phyloP scores from a whole-genome alignment of 2,888 invertebrate genomes.

The Oxytorus armatus region DNA sequence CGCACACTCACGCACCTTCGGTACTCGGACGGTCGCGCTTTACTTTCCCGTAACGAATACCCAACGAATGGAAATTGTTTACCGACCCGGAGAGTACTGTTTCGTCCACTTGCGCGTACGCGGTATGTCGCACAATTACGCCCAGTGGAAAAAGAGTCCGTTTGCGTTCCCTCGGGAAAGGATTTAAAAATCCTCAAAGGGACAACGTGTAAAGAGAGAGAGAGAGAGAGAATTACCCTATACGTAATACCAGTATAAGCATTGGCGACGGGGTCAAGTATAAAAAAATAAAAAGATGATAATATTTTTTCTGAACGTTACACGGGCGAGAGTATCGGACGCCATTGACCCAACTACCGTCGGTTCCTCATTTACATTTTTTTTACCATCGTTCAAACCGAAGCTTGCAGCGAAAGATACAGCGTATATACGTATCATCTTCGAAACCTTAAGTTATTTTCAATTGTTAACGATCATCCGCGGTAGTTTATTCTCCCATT shows the following conservation, averaged over 20 bases:
- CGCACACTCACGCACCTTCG: slow-evolving; percentile 72
- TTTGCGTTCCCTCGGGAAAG: slow-evolving; percentile 33
- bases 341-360: slow-evolving; percentile 7
- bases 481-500: no score
- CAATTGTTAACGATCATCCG: no score
- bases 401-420: no score
- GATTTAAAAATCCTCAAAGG: no score
- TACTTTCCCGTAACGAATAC: slow-evolving; percentile 74
- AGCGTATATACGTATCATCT: no score
- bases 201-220: no score
- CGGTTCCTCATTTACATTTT: slow-evolving; percentile 38
- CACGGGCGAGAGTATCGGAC: slow-evolving; percentile 20
- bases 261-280: no score
- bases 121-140: slow-evolving; percentile 45
- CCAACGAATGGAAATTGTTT: slow-evolving; percentile 67
- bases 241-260: no score
- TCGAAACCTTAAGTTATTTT: no score
- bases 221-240: no score
- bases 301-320: no score
- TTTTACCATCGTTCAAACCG: no score
- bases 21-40: slow-evolving; percentile 67
- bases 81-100: slow-evolving; percentile 21
- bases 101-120: slow-evolving; percentile 24
- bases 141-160: slow-evolving; percentile 49
- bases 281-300: slow-evolving; percentile 21